These are phyloP conservation scores for Micromesistius poutassou DNA, from an alignment of 2,797 vertebrate genomes.

Conservation along the genomic window DNA sequence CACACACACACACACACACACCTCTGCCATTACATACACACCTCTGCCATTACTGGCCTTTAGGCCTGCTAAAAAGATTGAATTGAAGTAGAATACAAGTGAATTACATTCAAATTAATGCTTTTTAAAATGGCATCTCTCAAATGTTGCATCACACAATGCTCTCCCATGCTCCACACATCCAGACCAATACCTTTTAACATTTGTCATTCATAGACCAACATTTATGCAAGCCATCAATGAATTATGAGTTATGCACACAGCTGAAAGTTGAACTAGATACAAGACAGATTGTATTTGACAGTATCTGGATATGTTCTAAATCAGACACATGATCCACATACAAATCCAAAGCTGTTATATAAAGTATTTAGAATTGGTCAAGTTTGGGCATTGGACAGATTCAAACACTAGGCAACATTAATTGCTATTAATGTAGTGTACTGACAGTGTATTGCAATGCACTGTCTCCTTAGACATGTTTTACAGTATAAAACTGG, in stretches of 20 bases:
- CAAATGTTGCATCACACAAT: not conserved
- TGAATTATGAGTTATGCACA: not conserved
- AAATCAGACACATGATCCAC: not conserved
- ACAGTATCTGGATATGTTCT: not conserved
- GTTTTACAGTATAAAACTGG: constrained; percentile 1
- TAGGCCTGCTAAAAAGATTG: not conserved
- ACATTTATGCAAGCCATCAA: not conserved
- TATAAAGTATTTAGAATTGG: not conserved
- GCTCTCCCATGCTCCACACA: not conserved
- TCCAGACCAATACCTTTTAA: not conserved
- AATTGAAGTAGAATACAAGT: no score
- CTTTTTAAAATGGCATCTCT: no score
- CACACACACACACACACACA: no score
- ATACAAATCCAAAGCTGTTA: not conserved
- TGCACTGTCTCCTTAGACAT: not conserved
- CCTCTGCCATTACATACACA: no score
- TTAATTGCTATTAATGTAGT: not conserved
- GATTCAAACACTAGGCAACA: not conserved
- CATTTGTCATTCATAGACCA: not conserved
- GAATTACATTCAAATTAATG: no score
- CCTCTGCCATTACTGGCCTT: no score
- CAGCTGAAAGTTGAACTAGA: not conserved
- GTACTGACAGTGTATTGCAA: not conserved
- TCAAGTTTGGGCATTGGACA: not conserved
- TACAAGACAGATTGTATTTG: not conserved